Evolutionary conservation across 2,797 vertebrate species (phyloP).

Genomic region (Gastrophryne carolinensis): DNA sequence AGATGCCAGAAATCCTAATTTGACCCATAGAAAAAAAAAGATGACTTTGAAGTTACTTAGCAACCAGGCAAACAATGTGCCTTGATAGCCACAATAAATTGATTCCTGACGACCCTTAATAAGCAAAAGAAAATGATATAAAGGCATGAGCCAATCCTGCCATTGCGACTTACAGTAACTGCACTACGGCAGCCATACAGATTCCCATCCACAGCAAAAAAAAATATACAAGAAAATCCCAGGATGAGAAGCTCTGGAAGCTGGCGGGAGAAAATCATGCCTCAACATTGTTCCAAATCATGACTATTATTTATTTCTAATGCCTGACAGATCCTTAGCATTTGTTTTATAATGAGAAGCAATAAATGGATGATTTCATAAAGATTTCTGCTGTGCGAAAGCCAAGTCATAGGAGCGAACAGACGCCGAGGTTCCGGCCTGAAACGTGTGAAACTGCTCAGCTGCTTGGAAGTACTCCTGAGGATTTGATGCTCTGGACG

Average conservation of each 20-base stretch:
- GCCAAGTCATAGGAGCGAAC: constrained; percentile 11
- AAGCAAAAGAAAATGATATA: neutral
- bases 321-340: constrained; percentile 44
- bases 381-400: constrained; percentile 29
- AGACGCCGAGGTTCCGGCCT: constrained; percentile 9
- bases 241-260: constrained; percentile 2
- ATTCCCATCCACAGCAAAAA: neutral
- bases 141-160: neutral
- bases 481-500: constrained; percentile 18
- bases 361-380: constrained; percentile 48
- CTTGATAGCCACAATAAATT: neutral
- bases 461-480: constrained; percentile 16
- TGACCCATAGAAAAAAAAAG: neutral
- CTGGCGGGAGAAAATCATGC: constrained; percentile 13
- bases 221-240: neutral
- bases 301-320: constrained; percentile 40
- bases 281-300: constrained; percentile 24
- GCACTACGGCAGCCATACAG: neutral
- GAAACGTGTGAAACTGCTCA: constrained; percentile 24
- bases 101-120: neutral
- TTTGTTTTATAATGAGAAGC: constrained; percentile 50
- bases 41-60: neutral
- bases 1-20: neutral
- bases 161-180: neutral
- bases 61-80: neutral